Base-by-base conservation (phyloP, 30 jellyfish, hydroid and myxozoan species). In the Morbakka virulenta region DNA sequence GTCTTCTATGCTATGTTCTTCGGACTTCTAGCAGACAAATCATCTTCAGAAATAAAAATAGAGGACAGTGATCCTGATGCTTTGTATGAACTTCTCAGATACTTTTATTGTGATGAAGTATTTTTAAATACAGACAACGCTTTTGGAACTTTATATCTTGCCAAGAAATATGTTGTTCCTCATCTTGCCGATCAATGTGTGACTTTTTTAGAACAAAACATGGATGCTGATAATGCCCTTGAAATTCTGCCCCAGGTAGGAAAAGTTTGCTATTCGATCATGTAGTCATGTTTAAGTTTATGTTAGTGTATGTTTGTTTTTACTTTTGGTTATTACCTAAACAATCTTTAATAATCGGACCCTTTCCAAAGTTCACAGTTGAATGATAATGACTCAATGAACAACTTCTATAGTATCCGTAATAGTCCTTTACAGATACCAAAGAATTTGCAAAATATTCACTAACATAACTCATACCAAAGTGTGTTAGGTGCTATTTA, bases 1-100 rank as follows among this genome's bases (percentile, higher is more conserved):
- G 94, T 82, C 0, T 82, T 82, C 33, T 82, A 82, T 35, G 94
- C 94, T 20, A 82, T 82, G 94, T 82, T 82, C 63, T 82, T 69
- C 26, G 94, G 94, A 25, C 62, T 83, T 2, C 62, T 82, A 27
- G 35, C 94, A 20, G 77, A 75, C 32, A 13, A 61, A 2, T 76
- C 61, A 4, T 82, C 76, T 57, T 63, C 61, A 12, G 83, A 71
- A 22, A 86, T 82, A 21, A 70, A 64, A 13, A 82, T 82, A 20
- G 94, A 82, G 34, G 94, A 82, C 53, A 17, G 86, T 71, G 86
- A 82, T 34, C 28, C 81, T 0, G 94, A 82, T 25, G 71, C 94
- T 4, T 66, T 82, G 33, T 71, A 67, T 28, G 94, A 82, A 63
- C 53, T 82, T 77, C 71, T 82, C 35, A 36, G 94, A 32, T 82